Evolutionary conservation across 2,113 vertebrate genomes (phyloP).

Genomic region (Psephotus haematonotus): DNA sequence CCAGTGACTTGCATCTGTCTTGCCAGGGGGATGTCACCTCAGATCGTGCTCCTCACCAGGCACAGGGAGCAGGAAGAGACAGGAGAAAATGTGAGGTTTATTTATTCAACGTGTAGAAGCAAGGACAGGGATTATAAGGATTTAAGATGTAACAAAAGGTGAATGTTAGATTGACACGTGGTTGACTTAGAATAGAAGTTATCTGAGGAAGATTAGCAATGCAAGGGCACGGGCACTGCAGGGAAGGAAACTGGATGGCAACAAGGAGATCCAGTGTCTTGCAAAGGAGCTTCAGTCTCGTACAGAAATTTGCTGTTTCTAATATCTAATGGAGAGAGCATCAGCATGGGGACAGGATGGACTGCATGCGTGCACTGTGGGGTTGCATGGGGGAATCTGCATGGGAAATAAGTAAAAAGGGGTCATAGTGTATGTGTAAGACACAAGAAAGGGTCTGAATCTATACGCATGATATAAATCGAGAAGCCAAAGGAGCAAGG

Average conservation of each 20-base stretch:
- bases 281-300: background rate
- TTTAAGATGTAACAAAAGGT: constrained; percentile 70
- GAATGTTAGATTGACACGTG: constrained; percentile 60
- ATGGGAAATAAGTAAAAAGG: background rate
- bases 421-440: fast-evolving
- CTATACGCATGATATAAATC: background rate
- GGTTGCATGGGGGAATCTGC: background rate
- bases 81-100: background rate
- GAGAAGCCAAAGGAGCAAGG: background rate
- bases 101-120: constrained; percentile 42
- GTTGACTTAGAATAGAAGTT: constrained; percentile 65
- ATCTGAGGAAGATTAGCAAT: constrained; percentile 59
- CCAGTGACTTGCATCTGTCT: background rate
- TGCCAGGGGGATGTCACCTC: background rate
- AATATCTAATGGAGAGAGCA: background rate
- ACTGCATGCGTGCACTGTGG: fast-evolving
- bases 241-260: constrained; percentile 2
- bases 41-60: background rate
- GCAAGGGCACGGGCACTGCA: background rate
- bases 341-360: fast-evolving
- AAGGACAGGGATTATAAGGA: constrained; percentile 51
- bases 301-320: background rate
- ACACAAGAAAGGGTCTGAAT: background rate
- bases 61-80: background rate
- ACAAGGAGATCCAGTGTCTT: background rate